Evolutionary conservation across 2,113 vertebrate species (phyloP).

Genomic region (Cryptoleucopteryx plumbea): DNA sequence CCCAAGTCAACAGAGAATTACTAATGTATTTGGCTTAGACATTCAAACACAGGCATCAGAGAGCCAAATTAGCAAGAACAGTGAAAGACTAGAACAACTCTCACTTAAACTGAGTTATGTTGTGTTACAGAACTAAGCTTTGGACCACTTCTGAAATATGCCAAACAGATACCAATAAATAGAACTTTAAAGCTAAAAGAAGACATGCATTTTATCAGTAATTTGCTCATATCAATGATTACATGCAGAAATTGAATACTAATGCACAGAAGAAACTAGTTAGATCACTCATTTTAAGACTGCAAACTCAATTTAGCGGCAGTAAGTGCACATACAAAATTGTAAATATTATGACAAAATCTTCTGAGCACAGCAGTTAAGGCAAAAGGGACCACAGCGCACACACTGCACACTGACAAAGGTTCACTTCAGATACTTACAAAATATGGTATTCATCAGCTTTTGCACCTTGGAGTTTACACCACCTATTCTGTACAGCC

Average conservation of each 20-base stretch:
- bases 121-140: not conserved
- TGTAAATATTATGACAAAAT: not conserved
- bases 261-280: not conserved
- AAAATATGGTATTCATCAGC: conserved; percentile 91
- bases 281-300: not conserved
- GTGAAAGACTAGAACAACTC: not conserved
- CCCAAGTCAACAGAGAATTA: not conserved
- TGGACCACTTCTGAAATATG: not conserved
- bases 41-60: not conserved
- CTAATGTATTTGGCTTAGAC: not conserved
- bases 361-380: not conserved
- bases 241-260: not conserved
- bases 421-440: conserved; percentile 69
- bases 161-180: not conserved
- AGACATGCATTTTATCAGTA: not conserved
- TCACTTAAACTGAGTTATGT: not conserved
- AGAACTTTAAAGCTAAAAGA: not conserved
- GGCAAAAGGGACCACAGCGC: not conserved
- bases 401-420: not conserved
- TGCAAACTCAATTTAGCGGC: not conserved
- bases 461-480: conserved; percentile 98
- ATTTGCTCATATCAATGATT: not conserved
- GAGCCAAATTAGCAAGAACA: not conserved
- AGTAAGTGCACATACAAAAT: not conserved
- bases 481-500: conserved; percentile 94